Base-by-base conservation (phyloP, 2,888 invertebrate genomes). In the Drosophila borealis region DNA sequence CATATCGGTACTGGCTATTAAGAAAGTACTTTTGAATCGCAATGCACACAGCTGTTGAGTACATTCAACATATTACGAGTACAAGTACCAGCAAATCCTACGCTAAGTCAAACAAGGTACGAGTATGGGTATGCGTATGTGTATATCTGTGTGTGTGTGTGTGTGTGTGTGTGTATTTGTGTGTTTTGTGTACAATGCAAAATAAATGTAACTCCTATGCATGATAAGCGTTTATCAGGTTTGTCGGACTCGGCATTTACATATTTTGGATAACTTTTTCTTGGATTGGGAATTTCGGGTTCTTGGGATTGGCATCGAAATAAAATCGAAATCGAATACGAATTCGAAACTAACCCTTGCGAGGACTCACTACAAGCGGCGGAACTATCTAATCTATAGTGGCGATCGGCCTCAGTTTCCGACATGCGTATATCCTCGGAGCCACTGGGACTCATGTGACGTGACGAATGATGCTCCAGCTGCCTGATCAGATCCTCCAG, bases 391-490 rank as follows among this genome's bases (percentile, higher is more conserved):
- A 96, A 94, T 93, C 97, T 94, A 93, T 96, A 97, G 93, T 96
- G 97, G 62, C 97, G 94, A 92, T 98, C 97, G 56, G 96, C 96
- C 92, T 98, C 98, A 55, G 96, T 96, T 93, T 98, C 98, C 62
- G 97, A 97, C 93, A 94, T 93, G 82, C 93, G 92, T 90, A 97
- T 97, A 90, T 98, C 98, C 91, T 97, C 97, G 17, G 97, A 97
- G 70, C 97, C 97, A 81, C 96, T 96, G 54, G 97, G 97, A 90
- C 97, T 97, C 96, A 97, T 96, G 93, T 97, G 97, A 21, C 97
- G 94, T 72, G 95, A 94, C 81, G 97, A 96, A 92, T 97, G 97
- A 91, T 97, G 96, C 92, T 97, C 97, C 83, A 97, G 93, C 92
- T 97, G 97, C 60, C 97, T 94, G 89, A 98, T 97, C 71, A 98